These are phyloP conservation scores for Acrocera orbiculus DNA, from an alignment of 2,888 invertebrate genomes.

Conservation along the genomic window DNA sequence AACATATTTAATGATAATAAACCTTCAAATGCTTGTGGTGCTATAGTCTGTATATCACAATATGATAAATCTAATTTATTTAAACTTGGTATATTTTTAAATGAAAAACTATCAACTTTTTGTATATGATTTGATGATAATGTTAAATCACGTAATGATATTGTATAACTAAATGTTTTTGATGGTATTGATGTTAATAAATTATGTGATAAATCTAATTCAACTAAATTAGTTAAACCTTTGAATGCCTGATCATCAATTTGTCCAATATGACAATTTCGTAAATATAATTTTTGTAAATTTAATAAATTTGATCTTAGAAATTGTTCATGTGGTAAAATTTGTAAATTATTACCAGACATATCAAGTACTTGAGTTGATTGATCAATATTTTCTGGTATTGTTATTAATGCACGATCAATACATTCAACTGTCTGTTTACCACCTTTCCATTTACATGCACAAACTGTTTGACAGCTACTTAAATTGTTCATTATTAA, in stretches of 20 bases:
- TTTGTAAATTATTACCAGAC: conserved; percentile 72
- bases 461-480: conserved; percentile 58
- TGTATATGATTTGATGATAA: conserved; percentile 67
- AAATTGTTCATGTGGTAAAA: conserved; percentile 67
- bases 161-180: conserved; percentile 58
- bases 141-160: conserved; percentile 64
- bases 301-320: conserved; percentile 63
- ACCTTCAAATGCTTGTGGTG: conserved; percentile 58
- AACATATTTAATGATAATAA: conserved; percentile 58
- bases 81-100: conserved; percentile 54
- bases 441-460: conserved; percentile 87
- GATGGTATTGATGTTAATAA: conserved; percentile 64
- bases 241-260: conserved; percentile 72
- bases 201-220: conserved; percentile 75
- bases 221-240: conserved; percentile 75
- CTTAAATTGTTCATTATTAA: conserved; percentile 15
- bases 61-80: conserved; percentile 70
- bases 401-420: conserved; percentile 61
- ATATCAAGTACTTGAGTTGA: conserved; percentile 83
- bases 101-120: conserved; percentile 57
- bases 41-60: conserved; percentile 62
- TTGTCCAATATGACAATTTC: conserved; percentile 67
- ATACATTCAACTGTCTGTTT: conserved; percentile 86
- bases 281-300: conserved; percentile 69
- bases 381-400: conserved; percentile 71